A percentile compares a stretch with the other conserved stretches of the same genome.
These are phyloP conservation scores for Plestiodon gilberti DNA, from an alignment of 2,113 vertebrate species.

Conservation along the genomic window DNA sequence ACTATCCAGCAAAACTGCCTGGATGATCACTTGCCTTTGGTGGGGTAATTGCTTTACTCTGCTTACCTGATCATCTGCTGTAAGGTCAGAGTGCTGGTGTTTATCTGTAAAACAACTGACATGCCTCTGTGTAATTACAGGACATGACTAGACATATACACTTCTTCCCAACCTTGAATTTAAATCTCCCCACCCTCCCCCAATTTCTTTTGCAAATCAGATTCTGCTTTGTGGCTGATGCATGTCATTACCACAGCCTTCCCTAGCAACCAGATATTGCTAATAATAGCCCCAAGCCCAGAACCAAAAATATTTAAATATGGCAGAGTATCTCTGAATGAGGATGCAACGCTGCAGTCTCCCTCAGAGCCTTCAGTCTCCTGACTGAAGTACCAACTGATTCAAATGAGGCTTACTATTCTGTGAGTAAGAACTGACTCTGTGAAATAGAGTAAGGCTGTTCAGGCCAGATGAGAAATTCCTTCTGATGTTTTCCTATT, in stretches of 20 bases:
- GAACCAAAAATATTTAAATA: slow-evolving; percentile 21
- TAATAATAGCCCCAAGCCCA: slow-evolving; percentile 25
- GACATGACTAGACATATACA: background rate
- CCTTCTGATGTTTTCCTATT: background rate
- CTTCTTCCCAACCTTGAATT: slow-evolving; percentile 35
- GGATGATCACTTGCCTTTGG: background rate
- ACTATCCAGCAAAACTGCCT: background rate
- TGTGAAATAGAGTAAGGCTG: background rate
- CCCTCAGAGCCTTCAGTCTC: background rate
- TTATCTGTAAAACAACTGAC: background rate
- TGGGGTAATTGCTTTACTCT: background rate
- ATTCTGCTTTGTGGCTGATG: slow-evolving; percentile 40
- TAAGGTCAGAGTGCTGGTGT: background rate
- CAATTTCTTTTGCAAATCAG: slow-evolving; percentile 34
- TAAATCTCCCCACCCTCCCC: background rate
- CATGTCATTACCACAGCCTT: slow-evolving; percentile 14
- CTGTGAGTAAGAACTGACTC: background rate
- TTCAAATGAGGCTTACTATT: background rate
- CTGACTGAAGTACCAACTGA: background rate
- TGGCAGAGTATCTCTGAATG: slow-evolving; percentile 33
- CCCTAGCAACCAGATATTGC: slow-evolving; percentile 56
- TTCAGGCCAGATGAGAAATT: slow-evolving; percentile 24
- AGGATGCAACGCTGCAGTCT: background rate
- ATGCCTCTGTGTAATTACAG: background rate
- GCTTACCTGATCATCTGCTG: background rate